Base-by-base conservation (phyloP, 2,888 invertebrate genomes). In the Cosmorhoe ocellata region DNA sequence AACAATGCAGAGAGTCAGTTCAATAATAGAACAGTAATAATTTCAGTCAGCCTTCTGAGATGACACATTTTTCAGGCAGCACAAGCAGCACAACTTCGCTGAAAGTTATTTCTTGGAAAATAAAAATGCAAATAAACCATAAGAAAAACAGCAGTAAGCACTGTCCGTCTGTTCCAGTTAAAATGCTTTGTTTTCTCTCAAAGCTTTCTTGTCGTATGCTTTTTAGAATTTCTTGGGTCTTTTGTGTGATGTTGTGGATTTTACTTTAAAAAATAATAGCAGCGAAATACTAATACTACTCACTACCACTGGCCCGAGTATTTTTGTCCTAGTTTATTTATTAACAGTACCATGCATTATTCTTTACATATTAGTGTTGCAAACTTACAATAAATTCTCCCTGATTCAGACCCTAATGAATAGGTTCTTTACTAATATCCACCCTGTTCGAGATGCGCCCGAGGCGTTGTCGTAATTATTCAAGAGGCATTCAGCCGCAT, bases 401-500 rank as follows among this genome's bases (percentile, higher is more conserved):
- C 31, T 22, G 9, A n/a, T n/a, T n/a, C n/a, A n/a, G n/a, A 9
- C 11, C 26, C 32, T 24, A 33, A 33, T 32, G 32, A 33, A 32
- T 41, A 26, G 13, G 26, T 13, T 11, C 31, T 41, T 6, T 34
- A 22, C 24, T 7, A 37, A 37, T 37, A 37, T 10, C 11, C 10
- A 26, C 26, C 26, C 42, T 10, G 11, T 18, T 5, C 34, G 51
- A 56, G 55, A 60, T 61, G 52, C 65, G 76, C 79, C 71, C 61
- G 61, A 66, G 73, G 80, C 77, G 66, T 64, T 64, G 68, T 63
- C 56, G 76, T 84, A 83, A 85, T 86, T 86, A 84, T 84, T 84
- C 83, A 85, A 75, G 59, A 74, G 74, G 75, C 76, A 76, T 82
- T 79, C 78, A 74, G 69, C 69, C 71, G 72, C 86, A 87, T 84